Conservation (phyloP, 2,797 vertebrate genomes). For the Harpagifer antarcticus region DNA sequence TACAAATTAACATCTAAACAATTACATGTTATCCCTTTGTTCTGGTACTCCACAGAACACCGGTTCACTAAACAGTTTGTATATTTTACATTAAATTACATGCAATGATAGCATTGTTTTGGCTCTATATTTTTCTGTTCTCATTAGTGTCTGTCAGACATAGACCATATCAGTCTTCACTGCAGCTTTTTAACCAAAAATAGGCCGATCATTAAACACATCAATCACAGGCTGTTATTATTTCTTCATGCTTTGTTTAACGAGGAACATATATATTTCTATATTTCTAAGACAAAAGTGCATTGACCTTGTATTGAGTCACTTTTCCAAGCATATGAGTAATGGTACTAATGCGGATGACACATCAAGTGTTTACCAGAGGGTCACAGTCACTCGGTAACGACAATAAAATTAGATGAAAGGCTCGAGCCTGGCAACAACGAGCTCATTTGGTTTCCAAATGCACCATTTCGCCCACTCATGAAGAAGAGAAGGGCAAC, state of each 20-base stretch:
- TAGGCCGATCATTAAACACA: background rate
- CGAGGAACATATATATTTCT: slow-evolving; percentile 11
- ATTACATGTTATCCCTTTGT: background rate
- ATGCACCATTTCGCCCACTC: slow-evolving; percentile 78
- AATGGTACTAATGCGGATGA: slow-evolving; percentile 75
- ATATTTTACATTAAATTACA: background rate
- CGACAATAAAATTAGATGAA: slow-evolving; percentile 82
- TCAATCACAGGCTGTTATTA: background rate
- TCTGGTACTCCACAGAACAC: background rate
- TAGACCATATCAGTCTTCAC: background rate
- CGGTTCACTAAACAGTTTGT: background rate
- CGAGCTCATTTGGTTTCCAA: slow-evolving; percentile 87
- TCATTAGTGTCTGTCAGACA: background rate
- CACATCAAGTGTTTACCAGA: slow-evolving; percentile 82
- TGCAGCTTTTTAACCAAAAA: background rate
- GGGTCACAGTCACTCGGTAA: slow-evolving; percentile 80
- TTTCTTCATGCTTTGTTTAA: slow-evolving; percentile 5
- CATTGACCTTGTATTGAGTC: slow-evolving; percentile 48
- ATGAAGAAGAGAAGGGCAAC: slow-evolving; percentile 65
- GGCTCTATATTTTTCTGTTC: background rate
- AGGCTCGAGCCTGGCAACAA: slow-evolving; percentile 76
- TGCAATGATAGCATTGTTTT: background rate
- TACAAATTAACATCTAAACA: background rate
- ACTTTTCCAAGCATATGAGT: slow-evolving; percentile 78
- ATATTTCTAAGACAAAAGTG: slow-evolving; percentile 31